phyloP scores from a whole-genome alignment of 2,888 invertebrate species.

The Pegoplata infirma region DNA sequence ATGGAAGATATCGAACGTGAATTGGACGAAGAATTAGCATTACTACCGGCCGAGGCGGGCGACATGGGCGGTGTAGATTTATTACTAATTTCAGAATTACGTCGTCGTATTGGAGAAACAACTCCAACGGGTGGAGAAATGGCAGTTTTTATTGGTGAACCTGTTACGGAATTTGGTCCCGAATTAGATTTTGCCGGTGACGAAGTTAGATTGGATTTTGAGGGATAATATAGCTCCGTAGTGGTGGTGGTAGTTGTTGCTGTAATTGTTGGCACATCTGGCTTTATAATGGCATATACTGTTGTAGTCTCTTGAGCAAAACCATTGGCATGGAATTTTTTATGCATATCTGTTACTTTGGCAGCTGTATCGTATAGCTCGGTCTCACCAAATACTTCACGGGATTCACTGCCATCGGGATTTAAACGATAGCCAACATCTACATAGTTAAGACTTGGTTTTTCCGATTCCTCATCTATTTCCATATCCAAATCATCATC shows the following conservation, averaged over 20 bases:
- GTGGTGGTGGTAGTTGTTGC: slow-evolving; percentile 65
- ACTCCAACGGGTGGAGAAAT: slow-evolving; percentile 73
- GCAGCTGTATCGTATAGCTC: slow-evolving; percentile 77
- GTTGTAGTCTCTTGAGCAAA: slow-evolving; percentile 75
- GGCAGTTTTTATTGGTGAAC: slow-evolving; percentile 65
- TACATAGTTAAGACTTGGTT: slow-evolving; percentile 75
- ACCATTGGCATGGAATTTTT: slow-evolving; percentile 76
- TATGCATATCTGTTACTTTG: slow-evolving; percentile 74
- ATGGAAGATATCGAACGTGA: slow-evolving; percentile 66
- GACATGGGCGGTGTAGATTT: slow-evolving; percentile 72
- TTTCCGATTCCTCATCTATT: slow-evolving; percentile 65
- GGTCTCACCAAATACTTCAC: slow-evolving; percentile 76
- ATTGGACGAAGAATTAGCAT: slow-evolving; percentile 59
- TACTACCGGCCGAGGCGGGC: slow-evolving; percentile 63
- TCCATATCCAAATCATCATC: slow-evolving; percentile 27
- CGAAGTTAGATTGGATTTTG: slow-evolving; percentile 55
- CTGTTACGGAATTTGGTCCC: slow-evolving; percentile 42
- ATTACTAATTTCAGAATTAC: slow-evolving; percentile 66
- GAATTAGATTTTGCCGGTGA: slow-evolving; percentile 54
- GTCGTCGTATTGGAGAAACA: slow-evolving; percentile 72
- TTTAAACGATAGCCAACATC: slow-evolving; percentile 78
- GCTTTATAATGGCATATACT: slow-evolving; percentile 78
- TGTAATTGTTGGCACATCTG: too few relatives aligned
- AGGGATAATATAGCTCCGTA: slow-evolving; percentile 68
- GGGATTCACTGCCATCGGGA: slow-evolving; percentile 78